These are phyloP conservation scores for Anguilla marmorata DNA, from an alignment of 2,797 vertebrate species.

Conservation along the genomic window DNA sequence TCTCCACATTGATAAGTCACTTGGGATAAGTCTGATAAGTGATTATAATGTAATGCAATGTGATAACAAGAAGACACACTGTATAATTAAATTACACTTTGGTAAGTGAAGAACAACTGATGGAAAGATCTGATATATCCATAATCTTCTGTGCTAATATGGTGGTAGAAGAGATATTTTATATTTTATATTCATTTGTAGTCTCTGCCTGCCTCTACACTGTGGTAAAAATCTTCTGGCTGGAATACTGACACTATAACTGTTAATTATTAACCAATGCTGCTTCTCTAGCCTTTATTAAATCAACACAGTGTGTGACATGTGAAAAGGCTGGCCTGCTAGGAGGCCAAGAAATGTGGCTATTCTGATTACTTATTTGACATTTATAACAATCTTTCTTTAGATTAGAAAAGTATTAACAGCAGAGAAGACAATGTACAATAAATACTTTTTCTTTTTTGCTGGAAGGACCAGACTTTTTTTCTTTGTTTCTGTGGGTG, in stretches of 20 bases:
- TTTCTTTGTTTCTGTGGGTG: too few species aligned
- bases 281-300: not conserved
- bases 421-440: not conserved
- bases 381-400: not conserved
- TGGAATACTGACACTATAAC: not conserved
- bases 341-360: not conserved
- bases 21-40: too few species aligned
- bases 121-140: not conserved
- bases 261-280: not conserved
- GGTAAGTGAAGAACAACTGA: not conserved
- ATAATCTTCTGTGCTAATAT: not conserved
- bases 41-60: too few species aligned
- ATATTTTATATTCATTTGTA: not conserved
- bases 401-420: not conserved
- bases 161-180: not conserved
- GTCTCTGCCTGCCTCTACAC: not conserved
- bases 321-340: not conserved
- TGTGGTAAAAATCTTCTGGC: not conserved
- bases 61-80: too few species aligned
- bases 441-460: not conserved
- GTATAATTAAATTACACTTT: too few species aligned
- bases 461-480: too few species aligned
- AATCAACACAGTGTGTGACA: not conserved
- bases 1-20: too few species aligned
- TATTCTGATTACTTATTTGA: not conserved